Evolutionary conservation across 2,888 invertebrate species (phyloP).

Genomic region (Ischnus inquisitorius): DNA sequence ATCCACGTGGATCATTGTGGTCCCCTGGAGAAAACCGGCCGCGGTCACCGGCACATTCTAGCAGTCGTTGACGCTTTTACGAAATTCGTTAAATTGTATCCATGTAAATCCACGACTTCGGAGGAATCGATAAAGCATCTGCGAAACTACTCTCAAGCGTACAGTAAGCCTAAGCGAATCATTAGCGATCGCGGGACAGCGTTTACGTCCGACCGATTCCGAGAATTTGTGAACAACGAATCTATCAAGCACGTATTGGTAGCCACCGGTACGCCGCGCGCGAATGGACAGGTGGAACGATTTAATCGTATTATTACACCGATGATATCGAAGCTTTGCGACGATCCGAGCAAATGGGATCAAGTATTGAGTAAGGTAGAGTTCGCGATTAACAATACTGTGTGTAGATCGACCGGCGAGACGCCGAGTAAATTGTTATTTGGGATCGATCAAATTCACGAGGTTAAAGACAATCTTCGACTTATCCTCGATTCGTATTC

Average conservation of each 20-base stretch:
- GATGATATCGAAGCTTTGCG: slow-evolving; percentile 51
- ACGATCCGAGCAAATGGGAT: neutral
- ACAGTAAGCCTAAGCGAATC: slow-evolving; percentile 69
- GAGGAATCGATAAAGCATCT: slow-evolving; percentile 69
- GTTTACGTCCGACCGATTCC: slow-evolving; percentile 74
- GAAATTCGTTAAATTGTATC: no score
- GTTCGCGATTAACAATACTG: neutral
- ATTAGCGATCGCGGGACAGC: slow-evolving; percentile 76
- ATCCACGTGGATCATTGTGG: no score
- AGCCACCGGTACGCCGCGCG: slow-evolving; percentile 74
- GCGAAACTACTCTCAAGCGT: slow-evolving; percentile 66
- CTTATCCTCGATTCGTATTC: neutral
- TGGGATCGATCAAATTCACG: neutral
- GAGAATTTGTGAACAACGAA: slow-evolving; percentile 66
- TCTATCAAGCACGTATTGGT: slow-evolving; percentile 72
- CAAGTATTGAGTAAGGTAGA: neutral
- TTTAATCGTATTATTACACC: slow-evolving; percentile 68
- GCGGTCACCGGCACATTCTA: no score
- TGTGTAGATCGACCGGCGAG: neutral
- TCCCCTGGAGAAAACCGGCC: no score
- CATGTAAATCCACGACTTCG: no score
- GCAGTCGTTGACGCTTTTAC: no score
- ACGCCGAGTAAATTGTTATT: slow-evolving; percentile 5
- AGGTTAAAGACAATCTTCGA: neutral
- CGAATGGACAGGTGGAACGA: slow-evolving; percentile 78